Percentiles rank a stretch among this genome's conserved stretches.
These are phyloP conservation scores for Dasyprocta punctata DNA, from an alignment of 2,113 vertebrate genomes.

Conservation along the genomic window DNA sequence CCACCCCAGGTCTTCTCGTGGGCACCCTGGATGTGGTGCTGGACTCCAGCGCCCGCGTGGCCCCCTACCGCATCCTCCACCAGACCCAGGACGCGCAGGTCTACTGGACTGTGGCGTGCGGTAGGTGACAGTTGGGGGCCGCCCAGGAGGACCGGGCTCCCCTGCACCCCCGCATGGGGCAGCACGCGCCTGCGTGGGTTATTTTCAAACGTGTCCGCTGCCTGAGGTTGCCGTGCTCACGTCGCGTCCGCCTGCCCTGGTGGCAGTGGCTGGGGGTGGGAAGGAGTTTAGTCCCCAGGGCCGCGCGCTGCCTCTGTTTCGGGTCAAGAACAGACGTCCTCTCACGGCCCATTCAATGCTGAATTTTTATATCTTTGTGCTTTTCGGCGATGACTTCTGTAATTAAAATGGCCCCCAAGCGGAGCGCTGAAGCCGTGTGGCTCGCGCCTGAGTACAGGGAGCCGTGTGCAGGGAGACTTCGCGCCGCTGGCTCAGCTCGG, in stretches of 20 bases:
- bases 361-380: no score
- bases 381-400: background rate
- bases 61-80: conserved; percentile 97
- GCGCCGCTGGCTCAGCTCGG: rapidly evolving
- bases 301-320: background rate
- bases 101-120: conserved; percentile 96
- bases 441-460: background rate
- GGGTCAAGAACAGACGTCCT: background rate
- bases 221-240: background rate
- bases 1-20: conserved; percentile 92
- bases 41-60: conserved; percentile 97
- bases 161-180: background rate
- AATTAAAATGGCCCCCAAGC: background rate
- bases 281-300: background rate
- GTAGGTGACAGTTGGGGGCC: conserved; percentile 84
- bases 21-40: conserved; percentile 98
- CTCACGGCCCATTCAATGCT: rapidly evolving
- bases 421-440: rapidly evolving
- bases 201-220: background rate
- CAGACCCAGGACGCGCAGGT: conserved; percentile 97
- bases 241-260: no score
- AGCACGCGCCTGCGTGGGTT: background rate
- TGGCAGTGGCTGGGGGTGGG: background rate
- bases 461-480: background rate
- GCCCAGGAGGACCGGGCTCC: background rate